Percentiles rank a stretch among this genome's conserved stretches.
phyloP scores from a whole-genome alignment of 2,797 vertebrate species.

The Hydrocynus forskahlii region DNA sequence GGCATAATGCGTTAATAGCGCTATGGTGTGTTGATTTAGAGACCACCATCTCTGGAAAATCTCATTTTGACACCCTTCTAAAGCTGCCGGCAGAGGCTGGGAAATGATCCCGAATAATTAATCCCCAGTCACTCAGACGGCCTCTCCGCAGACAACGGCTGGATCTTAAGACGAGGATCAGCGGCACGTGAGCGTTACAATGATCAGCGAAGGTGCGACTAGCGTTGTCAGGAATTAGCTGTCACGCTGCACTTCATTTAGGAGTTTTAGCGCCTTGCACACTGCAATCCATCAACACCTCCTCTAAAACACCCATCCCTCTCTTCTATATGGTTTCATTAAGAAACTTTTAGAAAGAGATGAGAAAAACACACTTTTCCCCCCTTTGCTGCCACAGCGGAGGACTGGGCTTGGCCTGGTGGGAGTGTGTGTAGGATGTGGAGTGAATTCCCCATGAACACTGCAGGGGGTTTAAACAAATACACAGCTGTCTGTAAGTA shows the following conservation, averaged over 20 bases:
- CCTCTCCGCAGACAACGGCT: slow-evolving; percentile 71
- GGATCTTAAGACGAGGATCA: slow-evolving; percentile 76
- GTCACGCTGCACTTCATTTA: slow-evolving; percentile 79
- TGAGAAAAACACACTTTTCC: slow-evolving; percentile 39
- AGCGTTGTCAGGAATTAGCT: slow-evolving; percentile 79
- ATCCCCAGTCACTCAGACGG: slow-evolving; percentile 79
- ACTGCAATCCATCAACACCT: slow-evolving; percentile 74
- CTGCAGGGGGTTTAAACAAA: background rate
- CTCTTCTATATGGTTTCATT: slow-evolving; percentile 61
- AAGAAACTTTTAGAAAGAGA: slow-evolving; percentile 56
- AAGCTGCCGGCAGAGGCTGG: slow-evolving; percentile 75
- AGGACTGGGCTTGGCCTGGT: background rate
- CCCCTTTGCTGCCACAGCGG: background rate
- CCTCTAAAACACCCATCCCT: slow-evolving; percentile 43
- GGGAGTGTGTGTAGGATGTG: background rate
- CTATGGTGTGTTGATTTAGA: slow-evolving; percentile 55
- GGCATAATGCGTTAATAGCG: slow-evolving; percentile 40
- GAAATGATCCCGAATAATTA: slow-evolving; percentile 83
- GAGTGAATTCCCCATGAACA: slow-evolving; percentile 4
- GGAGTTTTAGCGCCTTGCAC: slow-evolving; percentile 74
- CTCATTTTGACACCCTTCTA: slow-evolving; percentile 74
- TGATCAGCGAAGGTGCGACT: slow-evolving; percentile 80
- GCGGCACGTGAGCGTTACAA: slow-evolving; percentile 73
- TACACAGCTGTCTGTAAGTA: slow-evolving; percentile 3
- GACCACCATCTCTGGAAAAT: slow-evolving; percentile 63